These are phyloP conservation scores for Aplodontia rufa DNA, from an alignment of 2,113 vertebrate species.

Conservation along the genomic window DNA sequence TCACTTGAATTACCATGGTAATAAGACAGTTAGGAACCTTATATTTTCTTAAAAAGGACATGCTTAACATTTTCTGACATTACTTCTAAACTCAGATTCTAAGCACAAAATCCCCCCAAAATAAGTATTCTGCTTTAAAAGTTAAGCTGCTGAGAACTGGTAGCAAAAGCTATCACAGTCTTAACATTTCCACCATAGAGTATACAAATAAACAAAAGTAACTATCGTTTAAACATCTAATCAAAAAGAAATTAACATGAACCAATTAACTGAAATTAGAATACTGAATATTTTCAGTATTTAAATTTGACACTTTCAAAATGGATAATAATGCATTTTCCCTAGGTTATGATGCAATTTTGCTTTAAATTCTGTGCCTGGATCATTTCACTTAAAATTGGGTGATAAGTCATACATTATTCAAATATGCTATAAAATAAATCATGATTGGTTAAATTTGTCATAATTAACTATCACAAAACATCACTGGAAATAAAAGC, in stretches of 20 bases:
- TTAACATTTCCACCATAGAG: constrained; percentile 63
- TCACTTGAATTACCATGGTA: constrained; percentile 74
- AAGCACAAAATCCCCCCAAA: constrained; percentile 58
- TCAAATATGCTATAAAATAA: constrained; percentile 56
- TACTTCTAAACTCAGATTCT: constrained; percentile 63
- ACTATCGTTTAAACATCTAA: constrained; percentile 48
- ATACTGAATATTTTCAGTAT: constrained; percentile 55
- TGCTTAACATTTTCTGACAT: constrained; percentile 73
- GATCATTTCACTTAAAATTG: constrained; percentile 56
- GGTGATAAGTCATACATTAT: constrained; percentile 33
- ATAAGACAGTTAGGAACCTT: constrained; percentile 68
- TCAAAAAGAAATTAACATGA: constrained; percentile 41
- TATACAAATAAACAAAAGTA: constrained; percentile 61
- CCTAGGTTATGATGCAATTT: constrained; percentile 34
- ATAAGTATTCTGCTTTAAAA: constrained; percentile 58
- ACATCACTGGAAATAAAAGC: constrained; percentile 29
- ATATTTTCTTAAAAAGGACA: constrained; percentile 71
- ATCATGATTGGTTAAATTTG: constrained; percentile 55
- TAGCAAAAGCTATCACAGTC: constrained; percentile 53
- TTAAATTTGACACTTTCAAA: constrained; percentile 64
- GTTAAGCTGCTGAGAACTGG: constrained; percentile 56
- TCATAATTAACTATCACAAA: constrained; percentile 39
- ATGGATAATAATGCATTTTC: constrained; percentile 55
- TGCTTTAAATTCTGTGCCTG: constrained; percentile 63
- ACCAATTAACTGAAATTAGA: constrained; percentile 50